Base-by-base conservation (phyloP, 2,113 vertebrate species). In the Cyprinodon variegatus region DNA sequence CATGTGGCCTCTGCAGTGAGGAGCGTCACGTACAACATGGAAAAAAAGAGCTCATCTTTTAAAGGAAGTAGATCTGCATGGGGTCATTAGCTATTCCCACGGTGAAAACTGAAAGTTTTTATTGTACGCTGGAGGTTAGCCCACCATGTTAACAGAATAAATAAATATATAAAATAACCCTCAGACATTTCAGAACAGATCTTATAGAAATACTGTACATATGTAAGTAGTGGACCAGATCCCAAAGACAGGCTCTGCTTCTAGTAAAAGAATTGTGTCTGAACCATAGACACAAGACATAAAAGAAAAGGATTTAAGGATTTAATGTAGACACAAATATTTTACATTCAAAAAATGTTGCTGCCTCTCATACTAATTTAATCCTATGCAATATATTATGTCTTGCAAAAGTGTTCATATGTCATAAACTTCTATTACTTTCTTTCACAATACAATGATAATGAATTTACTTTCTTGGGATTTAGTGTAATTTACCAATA, bases 1-100 rank as follows among this genome's bases (percentile, higher is more conserved):
- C 61, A 50, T 60, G 46, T 63, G 39, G 76, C 40, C 72, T 81
- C 68, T 37, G 57, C 69, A 71, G 48, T 76, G 45, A 74, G 64
- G 57, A 50, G 62, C 3, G 63, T 75, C 68, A 70, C 61, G 29
- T 78, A 70, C 38, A 69, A 36, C 40, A 66, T 68, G 64, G 74
- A 70, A 88, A 82, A 29, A 70, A 77, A 72, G 60, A 81, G 53
- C 74, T 48, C 53, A 65, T 71, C 53, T 75, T 81, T 60, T 3
- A 69, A 65, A 80, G 85, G 82, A 88, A 87, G 72, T 84, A 63
- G 61, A 17, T 39, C 40, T 61, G 40, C 68, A n/a, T 65, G 20
- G 36, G 76, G 71, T 75, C 81, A 80, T 38, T 39, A 70, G 50
- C 53, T 63, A 74, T 88, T 82, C 83, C 85, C 90, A 85, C 40